Evolutionary conservation across 2,888 invertebrate species (phyloP), one percentile per base, ranked within the genome.

Genomic region (Clistopyga incitator): DNA sequence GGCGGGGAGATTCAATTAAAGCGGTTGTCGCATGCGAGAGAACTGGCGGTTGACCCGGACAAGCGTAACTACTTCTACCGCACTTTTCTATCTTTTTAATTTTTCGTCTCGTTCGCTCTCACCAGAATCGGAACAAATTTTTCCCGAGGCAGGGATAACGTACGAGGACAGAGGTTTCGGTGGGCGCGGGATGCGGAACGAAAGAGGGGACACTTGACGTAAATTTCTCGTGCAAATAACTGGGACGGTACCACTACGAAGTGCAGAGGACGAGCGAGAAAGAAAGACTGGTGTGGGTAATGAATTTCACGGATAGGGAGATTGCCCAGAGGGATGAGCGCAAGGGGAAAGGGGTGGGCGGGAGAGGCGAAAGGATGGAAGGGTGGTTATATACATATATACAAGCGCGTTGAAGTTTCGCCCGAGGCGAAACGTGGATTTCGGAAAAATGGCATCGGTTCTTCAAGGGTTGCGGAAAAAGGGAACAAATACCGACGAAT

Each of bases 161-260:
- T 42, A 61, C 71, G 52, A 71, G 77, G 34, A 61, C 64, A 45
- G 67, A 38, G 50, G 20, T 50, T 13, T 47, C 42, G 11, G 72
- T 23, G 29, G 23, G 23, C 15, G 23, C 6, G 59, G 34, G 34
- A 29, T n/a, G 34, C 34, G n/a, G n/a, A 54, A 42, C 11, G 42
- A 52, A 34, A 15, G 38, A 61, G 70, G 50, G 70, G 34, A 47
- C 29, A 83, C 78, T 82, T 75, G 83, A 86, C 87, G 87, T 84
- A 89, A 89, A 89, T 87, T 88, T 88, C 81, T 78, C 81, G 78
- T 84, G 75, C 78, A 84, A 84, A 84, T 84, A 84, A 78, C 75
- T 64, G 70, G 65, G 54, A 64, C 82, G 68, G 80, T 70, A 77
- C 71, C 81, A 79, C 84, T 85, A 79, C 82, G 61, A 86, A 78